Conservation (phyloP, 2,888 invertebrate genomes). For the Aporophyla nigra region DNA sequence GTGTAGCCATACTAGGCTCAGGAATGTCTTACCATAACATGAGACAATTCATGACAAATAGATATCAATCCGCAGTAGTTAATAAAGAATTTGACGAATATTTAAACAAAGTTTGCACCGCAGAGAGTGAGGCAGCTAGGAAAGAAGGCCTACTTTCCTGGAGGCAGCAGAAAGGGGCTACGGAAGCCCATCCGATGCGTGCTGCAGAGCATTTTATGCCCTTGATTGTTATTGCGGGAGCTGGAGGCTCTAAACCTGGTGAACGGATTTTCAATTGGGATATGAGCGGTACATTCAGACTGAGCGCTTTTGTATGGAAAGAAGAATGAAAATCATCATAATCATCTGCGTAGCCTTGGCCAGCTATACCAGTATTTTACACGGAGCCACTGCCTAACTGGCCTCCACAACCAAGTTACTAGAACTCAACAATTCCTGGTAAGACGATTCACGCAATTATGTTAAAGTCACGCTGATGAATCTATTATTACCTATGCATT, state of each 20-base stretch:
- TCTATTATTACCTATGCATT: not conserved
- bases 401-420: not conserved
- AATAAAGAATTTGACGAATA: conserved; percentile 86
- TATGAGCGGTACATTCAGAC: conserved; percentile 80
- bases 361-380: not conserved
- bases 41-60: conserved; percentile 80
- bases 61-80: conserved; percentile 74
- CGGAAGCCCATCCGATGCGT: conserved; percentile 82
- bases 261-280: conserved; percentile 87
- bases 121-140: conserved; percentile 76
- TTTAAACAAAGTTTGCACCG: conserved; percentile 81
- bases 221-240: conserved; percentile 84
- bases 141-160: conserved; percentile 77
- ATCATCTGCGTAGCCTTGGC: not conserved
- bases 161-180: conserved; percentile 82
- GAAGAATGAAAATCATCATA: conserved; percentile 68
- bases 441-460: not conserved
- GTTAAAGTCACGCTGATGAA: not conserved
- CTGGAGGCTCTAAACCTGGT: conserved; percentile 81
- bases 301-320: conserved; percentile 87
- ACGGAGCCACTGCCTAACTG: not conserved
- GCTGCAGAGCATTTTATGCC: conserved; percentile 89
- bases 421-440: not conserved
- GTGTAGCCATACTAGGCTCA: conserved; percentile 84
- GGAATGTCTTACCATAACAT: conserved; percentile 89